These are phyloP conservation scores for Ostrea edulis DNA, from an alignment of 1,140 invertebrate genomes.

Conservation along the genomic window DNA sequence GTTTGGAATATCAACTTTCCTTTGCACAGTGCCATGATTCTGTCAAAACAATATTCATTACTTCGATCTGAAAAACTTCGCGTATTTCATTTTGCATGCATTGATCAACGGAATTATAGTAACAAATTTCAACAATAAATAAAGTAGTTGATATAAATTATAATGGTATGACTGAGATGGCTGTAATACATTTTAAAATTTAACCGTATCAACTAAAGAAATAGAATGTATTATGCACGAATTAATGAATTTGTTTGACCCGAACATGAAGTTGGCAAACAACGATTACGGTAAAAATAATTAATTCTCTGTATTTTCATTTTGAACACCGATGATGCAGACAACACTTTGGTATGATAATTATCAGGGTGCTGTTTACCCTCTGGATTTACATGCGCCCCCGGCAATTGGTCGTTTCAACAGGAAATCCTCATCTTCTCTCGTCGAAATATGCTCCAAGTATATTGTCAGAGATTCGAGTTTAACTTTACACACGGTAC, in stretches of 20 bases:
- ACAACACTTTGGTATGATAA: slow-evolving; percentile 67
- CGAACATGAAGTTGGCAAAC: neutral
- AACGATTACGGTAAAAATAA: neutral
- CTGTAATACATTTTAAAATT: no score
- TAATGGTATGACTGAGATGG: no score
- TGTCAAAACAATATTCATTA: slow-evolving; percentile 1
- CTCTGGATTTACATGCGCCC: slow-evolving; percentile 60
- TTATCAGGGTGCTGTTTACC: slow-evolving; percentile 69
- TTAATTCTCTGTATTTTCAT: neutral
- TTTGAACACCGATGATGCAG: slow-evolving; percentile 34
- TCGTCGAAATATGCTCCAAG: slow-evolving; percentile 63
- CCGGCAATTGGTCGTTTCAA: slow-evolving; percentile 47
- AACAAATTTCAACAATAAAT: neutral
- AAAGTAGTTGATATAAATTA: no score
- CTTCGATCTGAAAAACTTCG: neutral
- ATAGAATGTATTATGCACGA: neutral
- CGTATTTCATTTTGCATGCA: neutral
- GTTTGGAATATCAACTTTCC: neutral
- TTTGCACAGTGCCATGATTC: slow-evolving; percentile 12
- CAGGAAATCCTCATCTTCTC: slow-evolving; percentile 48
- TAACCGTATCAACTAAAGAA: neutral
- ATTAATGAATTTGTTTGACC: neutral
- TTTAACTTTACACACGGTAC: slow-evolving; percentile 62
- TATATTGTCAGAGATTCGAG: slow-evolving; percentile 68
- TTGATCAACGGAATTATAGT: neutral